Conservation (phyloP, 1,140 invertebrate genomes). For the Radopholus similis region DNA sequence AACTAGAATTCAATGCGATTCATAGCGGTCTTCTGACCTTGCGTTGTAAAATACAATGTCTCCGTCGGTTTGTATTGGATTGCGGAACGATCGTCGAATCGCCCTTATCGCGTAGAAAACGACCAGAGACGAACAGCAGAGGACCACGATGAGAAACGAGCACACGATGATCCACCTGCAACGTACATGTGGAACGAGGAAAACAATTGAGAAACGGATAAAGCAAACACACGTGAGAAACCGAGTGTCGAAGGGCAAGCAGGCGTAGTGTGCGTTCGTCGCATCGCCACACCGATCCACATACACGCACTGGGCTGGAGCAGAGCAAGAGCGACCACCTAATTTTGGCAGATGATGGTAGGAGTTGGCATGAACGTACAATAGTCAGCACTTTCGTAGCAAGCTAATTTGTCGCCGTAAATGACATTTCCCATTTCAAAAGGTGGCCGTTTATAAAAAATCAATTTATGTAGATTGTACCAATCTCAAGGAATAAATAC, state of each 20-base stretch:
- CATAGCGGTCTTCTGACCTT: neutral
- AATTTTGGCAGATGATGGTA: neutral
- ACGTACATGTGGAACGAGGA: neutral
- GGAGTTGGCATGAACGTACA: slow-evolving; percentile 18
- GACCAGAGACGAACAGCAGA: slow-evolving; percentile 39
- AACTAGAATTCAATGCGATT: neutral
- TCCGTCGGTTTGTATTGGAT: slow-evolving; percentile 32
- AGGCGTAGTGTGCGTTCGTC: slow-evolving; percentile 29
- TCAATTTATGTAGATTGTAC: too few relatives aligned
- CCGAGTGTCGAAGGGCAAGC: slow-evolving; percentile 36
- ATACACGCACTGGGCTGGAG: slow-evolving; percentile 31
- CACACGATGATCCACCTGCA: slow-evolving; percentile 39
- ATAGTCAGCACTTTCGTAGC: slow-evolving; percentile 37
- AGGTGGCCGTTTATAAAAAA: too few relatives aligned
- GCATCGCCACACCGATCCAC: slow-evolving; percentile 34
- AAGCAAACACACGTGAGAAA: slow-evolving; percentile 39
- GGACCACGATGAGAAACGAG: slow-evolving; percentile 30
- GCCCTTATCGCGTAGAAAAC: slow-evolving; percentile 37
- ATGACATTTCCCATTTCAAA: slow-evolving; percentile 38
- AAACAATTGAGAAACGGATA: neutral
- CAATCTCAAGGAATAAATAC: too few relatives aligned
- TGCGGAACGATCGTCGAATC: slow-evolving; percentile 32
- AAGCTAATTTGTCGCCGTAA: slow-evolving; percentile 35
- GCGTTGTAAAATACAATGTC: slow-evolving; percentile 41
- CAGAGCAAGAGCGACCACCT: slow-evolving; percentile 27